Base-by-base conservation (phyloP, 2,888 invertebrate species). In the Synanthedon andrenaeformis region DNA sequence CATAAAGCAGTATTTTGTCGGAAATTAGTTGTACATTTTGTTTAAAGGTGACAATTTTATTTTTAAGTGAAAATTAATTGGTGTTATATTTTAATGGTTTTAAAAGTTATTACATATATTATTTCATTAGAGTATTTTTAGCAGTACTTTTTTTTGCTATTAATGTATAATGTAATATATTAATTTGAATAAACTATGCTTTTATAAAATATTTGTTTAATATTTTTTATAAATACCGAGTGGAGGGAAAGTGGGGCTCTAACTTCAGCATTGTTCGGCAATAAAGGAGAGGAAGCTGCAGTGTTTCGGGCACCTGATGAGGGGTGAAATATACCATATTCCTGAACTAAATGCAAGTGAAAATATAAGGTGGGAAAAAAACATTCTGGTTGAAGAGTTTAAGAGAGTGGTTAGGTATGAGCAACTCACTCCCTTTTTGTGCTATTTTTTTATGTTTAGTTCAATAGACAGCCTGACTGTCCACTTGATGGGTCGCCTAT, bases 181-280 rank as follows among this genome's bases (percentile, higher is more conserved):
- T 87, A 85, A 86, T 86, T 87, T 85, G 82, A 87, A 84, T 87
- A 86, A 87, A 86, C 75, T 76, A 76, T 82, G 87, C 86, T 87
- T 87, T 87, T 87, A 78, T 83, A 78, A 66, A 74, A 66, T 60
- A 56, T 42, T 53, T 55, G 56, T 59, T 58, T 63, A 62, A 61
- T 53, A 60, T 66, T 62, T 55, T 55, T 23, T 4, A 52, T 52
- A 56, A 50, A 56, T 41, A 57, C 52, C 56, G 42, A 4, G 57
- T 54, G 11, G 23, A 23, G 23, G 11, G 23, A 23, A 4, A 23
- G 4, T 23, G 23, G 19, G 19, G 3, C 17, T 17, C 17, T 17
- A 17, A 17, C 17, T 17, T 17, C 17, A 17, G 17, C 2, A 17
- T 17, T 17, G 17, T 17, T 2, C 17, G 2, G 17, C 17, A 19